Percentiles rank a stretch among this genome's conserved stretches.
These are phyloP conservation scores for Platycnemis pennipes DNA, from an alignment of 2,888 invertebrate species.

Conservation along the genomic window DNA sequence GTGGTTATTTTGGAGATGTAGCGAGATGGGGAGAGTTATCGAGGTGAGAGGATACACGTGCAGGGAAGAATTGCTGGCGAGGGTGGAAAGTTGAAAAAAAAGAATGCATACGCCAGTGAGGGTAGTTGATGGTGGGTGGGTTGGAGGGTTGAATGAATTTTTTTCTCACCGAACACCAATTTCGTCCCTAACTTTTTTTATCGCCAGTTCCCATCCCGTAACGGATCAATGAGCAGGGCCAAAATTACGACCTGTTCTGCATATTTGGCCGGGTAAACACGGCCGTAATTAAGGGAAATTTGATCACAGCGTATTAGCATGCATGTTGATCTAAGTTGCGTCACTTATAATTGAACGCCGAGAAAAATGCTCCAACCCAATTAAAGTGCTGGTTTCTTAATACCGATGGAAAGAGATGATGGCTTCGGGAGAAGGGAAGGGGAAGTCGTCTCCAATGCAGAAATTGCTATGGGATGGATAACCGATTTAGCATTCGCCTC, in stretches of 20 bases:
- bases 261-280: neutral
- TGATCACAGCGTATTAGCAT: neutral
- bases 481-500: too few relatives aligned
- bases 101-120: neutral
- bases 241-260: conserved; percentile 5
- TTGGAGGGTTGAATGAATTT: neutral
- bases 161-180: conserved; percentile 11
- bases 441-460: neutral
- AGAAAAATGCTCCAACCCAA: neutral
- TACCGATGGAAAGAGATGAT: neutral
- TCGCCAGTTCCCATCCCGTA: neutral
- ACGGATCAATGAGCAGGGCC: neutral
- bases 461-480: too few relatives aligned
- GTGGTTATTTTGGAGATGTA: neutral
- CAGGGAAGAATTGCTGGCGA: neutral
- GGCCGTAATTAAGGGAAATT: conserved; percentile 24
- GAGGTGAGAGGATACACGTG: neutral
- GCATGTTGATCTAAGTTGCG: neutral
- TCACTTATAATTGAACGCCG: neutral
- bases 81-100: conserved; percentile 18
- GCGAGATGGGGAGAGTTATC: neutral
- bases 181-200: neutral
- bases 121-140: neutral
- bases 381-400: neutral
- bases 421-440: neutral